Base-by-base conservation (phyloP, 2,113 vertebrate species). In the Rhinoderma darwinii region DNA sequence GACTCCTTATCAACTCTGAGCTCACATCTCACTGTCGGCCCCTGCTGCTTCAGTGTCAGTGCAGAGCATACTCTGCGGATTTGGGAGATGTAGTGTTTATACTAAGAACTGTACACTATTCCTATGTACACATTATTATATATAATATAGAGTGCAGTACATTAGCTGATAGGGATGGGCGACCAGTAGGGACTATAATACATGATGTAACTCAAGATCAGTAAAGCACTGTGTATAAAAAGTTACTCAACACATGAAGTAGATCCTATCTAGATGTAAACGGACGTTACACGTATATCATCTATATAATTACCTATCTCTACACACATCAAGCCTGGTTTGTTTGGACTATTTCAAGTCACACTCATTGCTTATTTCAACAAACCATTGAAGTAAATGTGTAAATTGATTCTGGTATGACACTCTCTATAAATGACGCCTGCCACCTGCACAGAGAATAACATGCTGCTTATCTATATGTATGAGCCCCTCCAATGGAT, bases 391-490 rank as follows among this genome's bases (percentile, higher is more conserved):
- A 39, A 27, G 56, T 61, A 12, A 30, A 41, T 44, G 80, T 50
- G 37, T 8, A 41, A 25, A 56, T 9, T 14, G 68, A 72, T 72
- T 39, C 17, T 4, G 35, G 18, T 22, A 39, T 72, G 63, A 54
- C 44, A 66, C 27, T 0, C 22, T 44, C 73, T 85, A 35, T 77
- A 83, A 66, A 63, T 86, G 47, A 86, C 47, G 39, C 10, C 54
- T 17, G n/a, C 39, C 73, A 77, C 54, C 83, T 61, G 83, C 39
- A 27, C 25, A 5, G 20, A 74, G 12, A 54, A 66, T 32, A 27
- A 25, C 44, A 9, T n/a, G 22, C 37, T 9, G 22, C 73, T 35
- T 44, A 85, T n/a, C 54, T 32, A 22, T 30, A 20, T 47, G 73
- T 78, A 78, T 2, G 35, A 15, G 32, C 2, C 27, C 6, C 39